A percentile compares a stretch with the other conserved stretches of the same genome.
Evolutionary conservation across 1,140 invertebrate species (phyloP).

Genomic region (Conopomorpha cramerella): DNA sequence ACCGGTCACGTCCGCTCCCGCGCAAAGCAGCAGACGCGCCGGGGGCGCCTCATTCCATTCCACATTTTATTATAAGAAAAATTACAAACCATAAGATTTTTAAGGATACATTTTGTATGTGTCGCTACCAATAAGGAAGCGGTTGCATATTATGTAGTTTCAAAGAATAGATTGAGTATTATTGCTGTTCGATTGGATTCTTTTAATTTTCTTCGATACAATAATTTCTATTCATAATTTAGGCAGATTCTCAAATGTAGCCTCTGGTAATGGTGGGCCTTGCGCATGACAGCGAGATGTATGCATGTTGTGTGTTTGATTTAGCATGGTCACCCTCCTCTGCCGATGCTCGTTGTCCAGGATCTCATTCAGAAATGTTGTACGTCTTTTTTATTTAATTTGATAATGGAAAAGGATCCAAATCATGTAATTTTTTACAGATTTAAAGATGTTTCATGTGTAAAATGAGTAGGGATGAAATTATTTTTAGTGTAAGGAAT

Average conservation of each 20-base stretch:
- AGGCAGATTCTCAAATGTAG: constrained; percentile 3
- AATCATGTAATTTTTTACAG: constrained; percentile 57
- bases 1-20: constrained; percentile 44
- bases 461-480: constrained; percentile 44
- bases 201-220: constrained; percentile 17
- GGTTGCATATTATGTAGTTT: constrained; percentile 48
- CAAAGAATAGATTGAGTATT: constrained; percentile 57
- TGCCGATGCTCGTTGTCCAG: constrained; percentile 28
- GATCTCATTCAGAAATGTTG: constrained; percentile 50
- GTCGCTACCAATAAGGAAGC: constrained; percentile 21
- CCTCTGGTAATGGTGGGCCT: constrained; percentile 7
- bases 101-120: constrained; percentile 37
- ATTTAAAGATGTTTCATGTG: constrained; percentile 43
- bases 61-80: constrained; percentile 50
- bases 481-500: constrained; percentile 38
- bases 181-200: constrained; percentile 48
- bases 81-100: constrained; percentile 48
- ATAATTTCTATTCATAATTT: neutral
- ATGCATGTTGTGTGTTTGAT: constrained; percentile 12
- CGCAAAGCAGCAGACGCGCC: constrained; percentile 27
- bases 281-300: constrained; percentile 10
- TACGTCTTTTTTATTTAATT: constrained; percentile 40
- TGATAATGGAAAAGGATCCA: constrained; percentile 39
- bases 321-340: constrained; percentile 7
- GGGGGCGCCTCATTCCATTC: constrained; percentile 52